Evolutionary conservation across 2,888 invertebrate genomes (phyloP), one percentile per base, ranked within the genome.

Genomic region (Mechanitis mazaeus): DNA sequence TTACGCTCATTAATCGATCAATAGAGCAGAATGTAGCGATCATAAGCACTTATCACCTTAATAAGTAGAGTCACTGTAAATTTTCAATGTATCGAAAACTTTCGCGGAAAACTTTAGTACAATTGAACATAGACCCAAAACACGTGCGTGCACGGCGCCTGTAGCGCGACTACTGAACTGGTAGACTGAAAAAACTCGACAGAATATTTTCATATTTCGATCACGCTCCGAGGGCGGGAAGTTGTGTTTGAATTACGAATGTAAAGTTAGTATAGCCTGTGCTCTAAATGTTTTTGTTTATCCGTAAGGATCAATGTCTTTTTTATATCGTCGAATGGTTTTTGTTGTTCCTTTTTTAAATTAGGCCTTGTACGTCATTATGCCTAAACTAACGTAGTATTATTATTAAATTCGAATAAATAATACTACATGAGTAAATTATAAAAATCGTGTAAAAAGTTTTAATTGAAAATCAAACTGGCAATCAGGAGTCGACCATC

Each of bases 31-130:
- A 67, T 64, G 67, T 63, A 68, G 68, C 64, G 2, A 5, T 66
- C 64, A 71, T 71, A 72, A 9, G 11, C 79, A 83, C 81, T 72
- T 68, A 70, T 69, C 69, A 64, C 73, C 65, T 70, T 73, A 70
- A 69, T 65, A 61, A 59, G 60, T 35, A 65, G 58, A 11, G 35
- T 35, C 61, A 60, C 56, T 64, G 55, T 58, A 56, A n/a, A 35
- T 35, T 35, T 6, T 3, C 35, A 35, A 46, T 57, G 54, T 53
- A 63, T 68, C 74, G 76, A 69, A 68, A 77, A 80, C 76, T 81
- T 80, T 81, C 75, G 77, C 82, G 83, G 73, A 73, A 81, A 84
- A 84, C 77, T 84, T 83, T 71, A 61, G 33, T 50, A 54, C 56
- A 61, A 63, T 64, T 63, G 66, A 71, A 64, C 75, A 69, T 60